Evolutionary conservation across 2,888 invertebrate species (phyloP).

Genomic region (Apamea monoglypha): DNA sequence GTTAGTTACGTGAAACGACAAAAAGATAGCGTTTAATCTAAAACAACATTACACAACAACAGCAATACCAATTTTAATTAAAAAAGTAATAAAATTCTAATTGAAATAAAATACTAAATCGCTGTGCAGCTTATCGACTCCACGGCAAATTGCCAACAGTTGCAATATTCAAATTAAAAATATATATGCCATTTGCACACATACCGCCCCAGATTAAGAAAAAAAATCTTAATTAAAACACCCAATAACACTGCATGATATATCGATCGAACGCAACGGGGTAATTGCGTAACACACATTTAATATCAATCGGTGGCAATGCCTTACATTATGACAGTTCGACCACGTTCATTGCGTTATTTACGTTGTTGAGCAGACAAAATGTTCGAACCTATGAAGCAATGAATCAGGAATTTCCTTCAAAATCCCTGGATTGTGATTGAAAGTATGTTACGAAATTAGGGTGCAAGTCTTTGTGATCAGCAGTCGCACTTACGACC

Average conservation of each 20-base stretch:
- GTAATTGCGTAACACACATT: neutral
- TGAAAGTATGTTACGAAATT: neutral
- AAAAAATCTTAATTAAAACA: neutral
- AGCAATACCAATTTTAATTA: constrained; percentile 8
- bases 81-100: constrained; percentile 25
- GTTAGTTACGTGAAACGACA: neutral
- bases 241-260: neutral
- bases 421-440: neutral
- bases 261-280: neutral
- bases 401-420: neutral
- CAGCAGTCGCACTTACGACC: neutral
- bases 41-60: neutral
- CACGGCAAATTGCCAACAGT: constrained; percentile 5
- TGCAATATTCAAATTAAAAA: constrained; percentile 15
- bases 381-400: neutral
- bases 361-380: neutral
- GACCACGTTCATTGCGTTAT: neutral
- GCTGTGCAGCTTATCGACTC: constrained; percentile 2
- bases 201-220: neutral
- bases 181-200: neutral
- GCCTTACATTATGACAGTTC: neutral
- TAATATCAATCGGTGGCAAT: neutral
- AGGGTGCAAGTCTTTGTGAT: neutral
- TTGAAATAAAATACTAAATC: neutral
- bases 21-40: neutral